These are phyloP conservation scores for Macropodus opercularis DNA, from an alignment of 2,797 vertebrate species.

Conservation along the genomic window DNA sequence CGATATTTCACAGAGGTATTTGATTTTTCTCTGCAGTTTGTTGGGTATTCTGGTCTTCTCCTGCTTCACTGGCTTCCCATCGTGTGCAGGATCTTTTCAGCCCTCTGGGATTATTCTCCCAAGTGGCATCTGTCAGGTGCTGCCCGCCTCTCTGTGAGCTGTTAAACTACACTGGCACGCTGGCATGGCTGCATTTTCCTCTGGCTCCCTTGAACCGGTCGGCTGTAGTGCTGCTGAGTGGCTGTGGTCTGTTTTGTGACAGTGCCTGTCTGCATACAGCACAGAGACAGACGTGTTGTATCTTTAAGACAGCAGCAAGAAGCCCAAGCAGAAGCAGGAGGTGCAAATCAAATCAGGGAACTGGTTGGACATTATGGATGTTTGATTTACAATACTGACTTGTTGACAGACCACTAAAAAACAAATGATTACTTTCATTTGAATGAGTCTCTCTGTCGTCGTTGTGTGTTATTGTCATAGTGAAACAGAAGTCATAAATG, in stretches of 20 bases:
- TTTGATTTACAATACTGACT: slow-evolving; percentile 1
- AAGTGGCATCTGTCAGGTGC: slow-evolving; percentile 80
- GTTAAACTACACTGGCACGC: slow-evolving; percentile 61
- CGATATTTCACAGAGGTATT: not conserved
- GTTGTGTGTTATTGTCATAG: too few species aligned
- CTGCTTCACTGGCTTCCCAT: slow-evolving; percentile 45
- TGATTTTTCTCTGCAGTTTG: not conserved
- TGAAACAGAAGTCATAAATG: too few species aligned
- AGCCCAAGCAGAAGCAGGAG: not conserved
- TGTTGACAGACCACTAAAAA: too few species aligned
- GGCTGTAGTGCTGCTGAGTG: slow-evolving; percentile 42
- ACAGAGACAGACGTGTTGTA: not conserved
- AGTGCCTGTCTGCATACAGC: slow-evolving; percentile 17
- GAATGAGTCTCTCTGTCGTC: not conserved
- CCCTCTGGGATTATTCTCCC: slow-evolving; percentile 44
- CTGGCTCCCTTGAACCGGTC: slow-evolving; percentile 35
- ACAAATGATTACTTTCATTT: not conserved
- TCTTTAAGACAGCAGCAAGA: not conserved
- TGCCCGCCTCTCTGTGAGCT: slow-evolving; percentile 68
- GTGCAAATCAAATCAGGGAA: slow-evolving; percentile 7
- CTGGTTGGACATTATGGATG: slow-evolving; percentile 6
- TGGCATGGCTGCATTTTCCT: slow-evolving; percentile 48
- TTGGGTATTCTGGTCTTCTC: slow-evolving; percentile 40
- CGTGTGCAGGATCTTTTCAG: slow-evolving; percentile 54
- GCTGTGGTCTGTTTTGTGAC: slow-evolving; percentile 32